A percentile compares a stretch with the other conserved stretches of the same genome.
These are phyloP conservation scores for Polypedilum vanderplanki DNA, from an alignment of 1,140 invertebrate species.

Conservation along the genomic window DNA sequence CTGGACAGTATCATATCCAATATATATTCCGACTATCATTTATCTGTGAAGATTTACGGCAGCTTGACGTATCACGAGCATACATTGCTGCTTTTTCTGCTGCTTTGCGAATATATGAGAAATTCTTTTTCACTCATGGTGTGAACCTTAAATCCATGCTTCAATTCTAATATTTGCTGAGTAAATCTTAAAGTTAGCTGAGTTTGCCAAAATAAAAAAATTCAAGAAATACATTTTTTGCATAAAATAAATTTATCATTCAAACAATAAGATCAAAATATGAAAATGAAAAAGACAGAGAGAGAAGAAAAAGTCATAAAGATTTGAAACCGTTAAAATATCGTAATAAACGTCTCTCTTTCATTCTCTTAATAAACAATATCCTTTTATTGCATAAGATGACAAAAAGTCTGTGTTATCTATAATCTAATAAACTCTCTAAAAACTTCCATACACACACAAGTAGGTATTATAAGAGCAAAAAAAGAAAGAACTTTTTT, in stretches of 20 bases:
- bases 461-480: background rate
- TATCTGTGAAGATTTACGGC: constrained; percentile 27
- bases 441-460: background rate
- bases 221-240: too few species aligned
- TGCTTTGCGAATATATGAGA: background rate
- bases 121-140: background rate
- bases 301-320: background rate
- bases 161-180: too few species aligned
- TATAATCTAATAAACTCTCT: constrained; percentile 8
- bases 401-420: constrained; percentile 28
- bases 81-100: background rate
- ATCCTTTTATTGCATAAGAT: constrained; percentile 1
- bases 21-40: constrained; percentile 24
- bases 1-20: constrained; percentile 27
- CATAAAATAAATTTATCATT: too few species aligned
- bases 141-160: background rate
- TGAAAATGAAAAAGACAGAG: background rate
- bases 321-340: constrained; percentile 22
- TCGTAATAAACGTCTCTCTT: constrained; percentile 19
- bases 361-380: constrained; percentile 23
- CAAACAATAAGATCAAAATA: too few species aligned
- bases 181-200: too few species aligned
- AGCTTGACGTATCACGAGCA: constrained; percentile 20
- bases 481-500: background rate
- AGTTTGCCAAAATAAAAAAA: too few species aligned